Base-by-base conservation (phyloP, 2,797 vertebrate genomes). In the Chiroxiphia lanceolata region DNA sequence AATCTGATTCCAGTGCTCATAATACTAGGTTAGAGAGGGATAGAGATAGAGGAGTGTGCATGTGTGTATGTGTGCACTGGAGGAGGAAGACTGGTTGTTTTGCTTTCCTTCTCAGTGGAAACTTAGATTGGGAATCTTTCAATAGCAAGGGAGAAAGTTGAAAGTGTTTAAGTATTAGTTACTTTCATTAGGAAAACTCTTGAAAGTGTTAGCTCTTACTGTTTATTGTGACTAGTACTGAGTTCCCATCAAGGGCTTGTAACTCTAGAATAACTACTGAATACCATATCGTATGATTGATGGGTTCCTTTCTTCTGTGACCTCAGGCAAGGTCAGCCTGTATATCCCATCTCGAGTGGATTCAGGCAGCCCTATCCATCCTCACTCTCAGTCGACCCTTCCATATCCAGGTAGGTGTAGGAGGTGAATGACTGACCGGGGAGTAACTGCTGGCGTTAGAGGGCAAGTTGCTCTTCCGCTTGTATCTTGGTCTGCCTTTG, bases 321-420 rank as follows among this genome's bases (percentile, higher is more conserved):
- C 98, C 98, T 98, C 98, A 98, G 98, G 98, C 98, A 98, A 98
- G 98, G 98, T 98, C 98, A 98, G 98, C 98, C 98, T 98, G 98
- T 98, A 95, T 98, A 98, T 97, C 98, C 98, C 94, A 97, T 98
- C 97, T 97, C 98, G 95, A 97, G 98, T 97, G 98, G 98, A 98
- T 98, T 98, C 98, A 98, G 98, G 97, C 98, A 98, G 80, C 97
- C 98, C 97, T 98, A 98, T 94, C 98, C 98, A 96, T 97, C 98
- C 98, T 97, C 98, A 97, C 97, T 98, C 96, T 98, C 98, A 97
- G 98, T 97, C 96, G 98, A 98, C 98, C 97, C 98, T 97, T 98
- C 98, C 97, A 97, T 98, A 97, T 97, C 98, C 98, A 98, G 98
- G 98, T 98, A 98, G 98, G 98, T 98, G 96, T 97, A 97, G 97